A percentile compares a stretch with the other conserved stretches of the same genome.
These are phyloP conservation scores for Lasioglossum baleicum DNA, from an alignment of 1,140 invertebrate species.

Conservation along the genomic window DNA sequence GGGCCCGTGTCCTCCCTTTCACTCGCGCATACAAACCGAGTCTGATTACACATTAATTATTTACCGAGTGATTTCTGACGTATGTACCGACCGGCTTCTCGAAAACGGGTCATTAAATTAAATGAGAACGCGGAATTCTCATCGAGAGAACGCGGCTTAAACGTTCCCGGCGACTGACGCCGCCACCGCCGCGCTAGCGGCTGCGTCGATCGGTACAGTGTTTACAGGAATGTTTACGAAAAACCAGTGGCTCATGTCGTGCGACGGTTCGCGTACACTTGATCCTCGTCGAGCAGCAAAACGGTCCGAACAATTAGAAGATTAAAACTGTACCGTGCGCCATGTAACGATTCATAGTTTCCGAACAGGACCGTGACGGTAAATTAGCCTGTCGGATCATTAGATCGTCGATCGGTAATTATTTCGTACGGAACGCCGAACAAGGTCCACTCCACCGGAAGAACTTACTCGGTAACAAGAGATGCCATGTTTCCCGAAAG, in stretches of 20 bases:
- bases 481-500: not conserved
- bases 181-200: not conserved
- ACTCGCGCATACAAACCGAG: constrained; percentile 66
- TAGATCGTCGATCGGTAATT: constrained; percentile 55
- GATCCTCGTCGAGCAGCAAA: not conserved
- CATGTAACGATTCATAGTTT: not conserved
- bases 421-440: not conserved
- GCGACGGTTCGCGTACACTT: not conserved
- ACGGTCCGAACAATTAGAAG: not conserved
- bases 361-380: constrained; percentile 11
- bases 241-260: not conserved
- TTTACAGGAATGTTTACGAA: not conserved
- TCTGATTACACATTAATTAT: constrained; percentile 79
- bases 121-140: constrained; percentile 69
- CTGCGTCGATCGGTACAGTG: not conserved
- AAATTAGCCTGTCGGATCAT: constrained; percentile 53
- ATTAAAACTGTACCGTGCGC: not conserved
- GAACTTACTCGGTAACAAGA: not conserved
- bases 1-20: constrained; percentile 61
- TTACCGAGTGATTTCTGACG: constrained; percentile 71
- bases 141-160: constrained; percentile 23
- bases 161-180: not conserved
- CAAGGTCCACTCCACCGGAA: not conserved
- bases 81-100: constrained; percentile 54
- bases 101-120: constrained; percentile 71